Percentiles rank a stretch among this genome's conserved stretches.
Conservation (phyloP, 2,888 invertebrate species). For the Tortrix viridana region DNA sequence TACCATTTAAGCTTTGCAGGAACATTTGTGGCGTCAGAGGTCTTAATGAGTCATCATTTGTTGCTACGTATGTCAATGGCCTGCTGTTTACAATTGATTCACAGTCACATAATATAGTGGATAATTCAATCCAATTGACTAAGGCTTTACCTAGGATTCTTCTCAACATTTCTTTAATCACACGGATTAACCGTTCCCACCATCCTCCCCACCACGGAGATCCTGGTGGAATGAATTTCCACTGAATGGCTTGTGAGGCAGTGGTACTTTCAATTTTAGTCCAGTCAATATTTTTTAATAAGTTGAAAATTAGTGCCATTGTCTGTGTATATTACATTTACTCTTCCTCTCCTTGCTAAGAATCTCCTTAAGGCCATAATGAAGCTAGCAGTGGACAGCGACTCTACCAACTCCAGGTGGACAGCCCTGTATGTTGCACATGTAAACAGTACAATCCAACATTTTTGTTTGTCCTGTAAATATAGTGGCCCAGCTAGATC, state of each 20-base stretch:
- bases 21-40: too few species aligned
- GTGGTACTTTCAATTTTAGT: neutral
- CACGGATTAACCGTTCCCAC: too few species aligned
- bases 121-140: too few species aligned
- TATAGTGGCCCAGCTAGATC: constrained; percentile 15
- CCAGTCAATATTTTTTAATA: constrained; percentile 1
- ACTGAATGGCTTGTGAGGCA: neutral
- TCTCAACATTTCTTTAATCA: too few species aligned
- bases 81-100: too few species aligned
- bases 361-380: neutral
- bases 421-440: constrained; percentile 16
- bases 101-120: too few species aligned
- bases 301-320: constrained; percentile 16
- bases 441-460: constrained; percentile 15
- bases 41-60: too few species aligned
- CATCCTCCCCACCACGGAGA: neutral
- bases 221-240: neutral
- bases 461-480: neutral
- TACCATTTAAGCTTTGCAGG: too few species aligned
- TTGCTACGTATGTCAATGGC: too few species aligned
- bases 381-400: neutral
- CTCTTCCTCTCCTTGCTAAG: constrained; percentile 13
- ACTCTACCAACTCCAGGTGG: constrained; percentile 6
- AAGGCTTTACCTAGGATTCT: too few species aligned
- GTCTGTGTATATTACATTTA: constrained; percentile 4